A percentile compares a stretch with the other conserved stretches of the same genome.
phyloP scores from a whole-genome alignment of 2,797 vertebrate species.

The Coregonus sp. region DNA sequence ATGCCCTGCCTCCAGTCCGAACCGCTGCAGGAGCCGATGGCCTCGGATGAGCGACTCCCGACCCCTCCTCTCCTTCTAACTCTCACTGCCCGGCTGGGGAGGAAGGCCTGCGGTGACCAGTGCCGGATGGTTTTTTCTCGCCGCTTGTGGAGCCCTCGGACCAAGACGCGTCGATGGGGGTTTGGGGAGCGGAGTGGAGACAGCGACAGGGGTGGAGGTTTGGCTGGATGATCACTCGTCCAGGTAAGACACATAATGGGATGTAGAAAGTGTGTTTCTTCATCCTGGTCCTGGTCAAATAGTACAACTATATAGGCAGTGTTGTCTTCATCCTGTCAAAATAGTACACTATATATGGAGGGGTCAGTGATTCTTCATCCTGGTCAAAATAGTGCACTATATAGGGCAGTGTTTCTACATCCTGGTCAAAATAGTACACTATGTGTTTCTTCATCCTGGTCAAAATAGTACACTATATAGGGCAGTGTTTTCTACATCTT shows the following conservation, averaged over 20 bases:
- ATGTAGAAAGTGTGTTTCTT: too few relatives aligned
- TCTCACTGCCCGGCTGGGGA: background rate
- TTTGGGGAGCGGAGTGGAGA: slow-evolving; percentile 43
- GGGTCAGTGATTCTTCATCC: too few relatives aligned
- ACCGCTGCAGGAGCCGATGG: slow-evolving; percentile 31
- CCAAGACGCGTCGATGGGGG: slow-evolving; percentile 24
- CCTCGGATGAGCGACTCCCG: slow-evolving; percentile 17
- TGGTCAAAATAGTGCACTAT: too few relatives aligned
- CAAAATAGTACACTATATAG: too few relatives aligned
- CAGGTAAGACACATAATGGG: background rate
- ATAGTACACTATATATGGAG: too few relatives aligned
- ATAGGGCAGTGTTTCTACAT: too few relatives aligned
- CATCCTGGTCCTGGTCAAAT: too few relatives aligned
- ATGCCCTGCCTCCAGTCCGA: slow-evolving; percentile 49
- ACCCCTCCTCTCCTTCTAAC: background rate
- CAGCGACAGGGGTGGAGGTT: slow-evolving; percentile 43
- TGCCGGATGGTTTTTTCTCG: slow-evolving; percentile 62
- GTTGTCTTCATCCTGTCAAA: too few relatives aligned
- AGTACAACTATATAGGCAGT: too few relatives aligned
- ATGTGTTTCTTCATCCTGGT: too few relatives aligned
- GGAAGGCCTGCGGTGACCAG: slow-evolving; percentile 18
- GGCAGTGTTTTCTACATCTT: too few relatives aligned
- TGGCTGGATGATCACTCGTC: slow-evolving; percentile 66
- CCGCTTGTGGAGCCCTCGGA: slow-evolving; percentile 56
- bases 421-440: too few relatives aligned